phyloP scores from a whole-genome alignment of 1,140 invertebrate genomes.

The Diachasma alloeum region DNA sequence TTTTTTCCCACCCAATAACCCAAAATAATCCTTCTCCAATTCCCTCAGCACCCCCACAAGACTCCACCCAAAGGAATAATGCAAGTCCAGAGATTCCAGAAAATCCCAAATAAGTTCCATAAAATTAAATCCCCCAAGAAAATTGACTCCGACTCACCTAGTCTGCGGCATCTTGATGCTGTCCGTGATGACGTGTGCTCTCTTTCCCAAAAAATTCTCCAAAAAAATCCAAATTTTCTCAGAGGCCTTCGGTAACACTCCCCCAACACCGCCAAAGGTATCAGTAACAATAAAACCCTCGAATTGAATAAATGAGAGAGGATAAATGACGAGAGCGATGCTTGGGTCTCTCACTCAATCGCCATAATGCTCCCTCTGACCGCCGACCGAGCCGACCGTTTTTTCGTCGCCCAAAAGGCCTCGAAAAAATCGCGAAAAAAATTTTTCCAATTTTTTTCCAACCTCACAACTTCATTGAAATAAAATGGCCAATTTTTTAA shows the following conservation, averaged over 20 bases:
- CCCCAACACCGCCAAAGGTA: not conserved
- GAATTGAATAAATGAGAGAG: not conserved
- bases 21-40: not conserved
- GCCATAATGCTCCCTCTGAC: conserved; percentile 47
- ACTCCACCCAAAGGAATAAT: not conserved
- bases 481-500: not conserved
- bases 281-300: not conserved
- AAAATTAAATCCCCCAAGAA: conserved; percentile 33
- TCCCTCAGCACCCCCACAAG: not conserved
- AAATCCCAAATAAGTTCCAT: conserved; percentile 21
- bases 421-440: not conserved
- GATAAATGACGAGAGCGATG: conserved; percentile 38
- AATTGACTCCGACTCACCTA: conserved; percentile 47
- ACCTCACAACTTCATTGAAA: not conserved
- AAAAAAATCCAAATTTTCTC: not conserved
- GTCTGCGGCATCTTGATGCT: conserved; percentile 57
- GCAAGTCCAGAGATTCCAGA: not conserved
- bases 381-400: not conserved
- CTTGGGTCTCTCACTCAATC: conserved; percentile 42
- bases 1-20: not conserved
- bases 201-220: not conserved
- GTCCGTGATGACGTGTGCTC: conserved; percentile 51
- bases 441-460: not conserved
- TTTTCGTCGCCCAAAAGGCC: conserved; percentile 2
- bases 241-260: not conserved